A percentile compares a stretch with the other conserved stretches of the same genome.
Evolutionary conservation across 2,888 invertebrate genomes (phyloP).

Genomic region (Halocaridina rubra): DNA sequence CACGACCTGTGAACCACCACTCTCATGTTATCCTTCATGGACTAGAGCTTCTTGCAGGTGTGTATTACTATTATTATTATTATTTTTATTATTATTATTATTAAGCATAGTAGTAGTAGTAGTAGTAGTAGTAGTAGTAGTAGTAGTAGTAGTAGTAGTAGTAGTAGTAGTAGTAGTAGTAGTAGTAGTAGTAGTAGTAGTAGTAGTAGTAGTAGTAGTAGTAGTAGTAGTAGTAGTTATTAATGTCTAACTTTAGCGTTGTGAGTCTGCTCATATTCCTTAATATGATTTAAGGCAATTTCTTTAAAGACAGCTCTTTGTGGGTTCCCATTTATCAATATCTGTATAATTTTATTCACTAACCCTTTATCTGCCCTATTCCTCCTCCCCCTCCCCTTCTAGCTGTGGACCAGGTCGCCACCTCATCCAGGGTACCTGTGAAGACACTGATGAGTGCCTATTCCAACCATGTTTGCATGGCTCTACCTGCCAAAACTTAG

Average conservation of each 20-base stretch:
- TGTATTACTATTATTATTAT: background rate
- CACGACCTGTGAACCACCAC: background rate
- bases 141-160: background rate
- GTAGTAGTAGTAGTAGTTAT: background rate
- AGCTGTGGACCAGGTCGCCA: conserved; percentile 28
- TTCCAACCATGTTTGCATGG: conserved; percentile 41
- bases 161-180: background rate
- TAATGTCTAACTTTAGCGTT: background rate
- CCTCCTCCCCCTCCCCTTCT: background rate
- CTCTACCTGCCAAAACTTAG: conserved; percentile 16
- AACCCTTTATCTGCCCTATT: too few relatives aligned
- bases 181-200: conserved; percentile 4
- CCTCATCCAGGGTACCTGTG: conserved; percentile 2
- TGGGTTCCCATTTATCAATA: too few relatives aligned
- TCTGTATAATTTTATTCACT: too few relatives aligned
- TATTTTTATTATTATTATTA: background rate
- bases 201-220: conserved; percentile 8
- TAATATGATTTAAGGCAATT: too few relatives aligned
- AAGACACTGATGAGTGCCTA: conserved; percentile 35
- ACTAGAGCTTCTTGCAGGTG: background rate
- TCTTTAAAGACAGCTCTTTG: too few relatives aligned
- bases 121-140: conserved; percentile 4
- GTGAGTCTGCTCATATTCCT: too few relatives aligned
- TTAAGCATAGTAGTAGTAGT: background rate
- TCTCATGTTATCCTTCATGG: background rate